phyloP scores from a whole-genome alignment of 2,797 vertebrate species.

The Acestrorhynchus altus region DNA sequence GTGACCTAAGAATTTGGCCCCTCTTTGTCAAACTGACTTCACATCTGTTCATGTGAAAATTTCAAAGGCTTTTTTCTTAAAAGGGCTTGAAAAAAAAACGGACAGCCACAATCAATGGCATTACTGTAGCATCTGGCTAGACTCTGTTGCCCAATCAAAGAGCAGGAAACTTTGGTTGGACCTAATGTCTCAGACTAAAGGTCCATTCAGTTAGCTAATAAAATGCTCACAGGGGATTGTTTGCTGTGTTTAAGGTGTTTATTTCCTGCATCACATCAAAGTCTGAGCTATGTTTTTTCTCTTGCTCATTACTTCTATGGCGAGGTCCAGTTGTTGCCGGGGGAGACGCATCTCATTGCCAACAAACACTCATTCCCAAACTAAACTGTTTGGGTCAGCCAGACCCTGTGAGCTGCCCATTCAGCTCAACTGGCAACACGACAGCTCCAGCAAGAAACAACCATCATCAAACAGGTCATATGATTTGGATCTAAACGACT shows the following conservation, averaged over 20 bases:
- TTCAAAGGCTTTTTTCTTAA: constrained; percentile 40
- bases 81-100: constrained; percentile 8
- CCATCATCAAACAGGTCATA: constrained; percentile 52
- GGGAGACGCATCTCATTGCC: constrained; percentile 27
- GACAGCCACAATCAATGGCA: constrained; percentile 39
- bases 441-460: constrained; percentile 47
- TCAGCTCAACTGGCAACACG: constrained; percentile 63
- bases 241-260: neutral
- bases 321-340: constrained; percentile 3
- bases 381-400: constrained; percentile 58
- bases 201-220: constrained; percentile 25
- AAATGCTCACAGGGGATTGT: neutral
- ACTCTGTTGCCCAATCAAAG: constrained; percentile 21
- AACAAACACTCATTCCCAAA: constrained; percentile 42
- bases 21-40: constrained; percentile 17
- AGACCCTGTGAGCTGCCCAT: constrained; percentile 62
- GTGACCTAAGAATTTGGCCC: constrained; percentile 28
- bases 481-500: constrained; percentile 42
- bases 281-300: neutral
- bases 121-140: constrained; percentile 31
- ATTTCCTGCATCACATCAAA: constrained; percentile 13
- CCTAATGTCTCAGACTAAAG: constrained; percentile 17
- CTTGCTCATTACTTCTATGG: neutral
- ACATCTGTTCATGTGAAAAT: constrained; percentile 33
- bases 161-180: constrained; percentile 16